Conservation (phyloP, 2,113 vertebrate species). For the Dromas ardeola region DNA sequence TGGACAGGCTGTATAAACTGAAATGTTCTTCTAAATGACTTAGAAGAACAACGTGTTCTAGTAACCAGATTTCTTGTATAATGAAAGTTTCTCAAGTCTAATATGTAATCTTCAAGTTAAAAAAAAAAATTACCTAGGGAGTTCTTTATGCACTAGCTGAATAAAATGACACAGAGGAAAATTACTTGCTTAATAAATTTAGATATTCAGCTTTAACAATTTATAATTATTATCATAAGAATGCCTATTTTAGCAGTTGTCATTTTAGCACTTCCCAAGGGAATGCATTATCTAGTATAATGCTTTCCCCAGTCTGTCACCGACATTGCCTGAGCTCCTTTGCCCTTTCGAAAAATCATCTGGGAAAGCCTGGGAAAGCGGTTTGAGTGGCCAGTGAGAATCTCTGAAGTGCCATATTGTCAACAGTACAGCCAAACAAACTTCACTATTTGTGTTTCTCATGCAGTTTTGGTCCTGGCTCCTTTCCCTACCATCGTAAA, state of each 20-base stretch:
- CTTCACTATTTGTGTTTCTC: background rate
- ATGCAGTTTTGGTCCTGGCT: background rate
- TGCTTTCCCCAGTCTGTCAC: background rate
- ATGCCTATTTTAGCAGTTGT: background rate
- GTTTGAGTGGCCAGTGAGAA: background rate
- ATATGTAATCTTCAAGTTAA: background rate
- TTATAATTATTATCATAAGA: background rate
- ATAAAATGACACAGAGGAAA: background rate
- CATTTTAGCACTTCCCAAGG: background rate
- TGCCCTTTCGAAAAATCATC: background rate
- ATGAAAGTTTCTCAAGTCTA: background rate
- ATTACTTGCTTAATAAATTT: background rate
- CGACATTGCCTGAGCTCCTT: background rate
- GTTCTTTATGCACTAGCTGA: background rate
- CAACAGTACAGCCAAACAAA: background rate
- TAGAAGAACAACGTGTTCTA: background rate
- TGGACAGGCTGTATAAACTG: background rate
- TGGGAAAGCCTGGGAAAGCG: background rate
- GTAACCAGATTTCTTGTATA: background rate
- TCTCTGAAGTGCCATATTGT: background rate
- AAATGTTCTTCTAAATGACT: constrained; percentile 4
- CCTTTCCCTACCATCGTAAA: background rate
- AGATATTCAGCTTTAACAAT: background rate
- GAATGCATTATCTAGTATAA: background rate
- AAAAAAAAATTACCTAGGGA: background rate